Evolutionary conservation across 37 sponge, comb jelly and placozoan genomes (phyloP).

Genomic region (Ephydatia muelleri): DNA sequence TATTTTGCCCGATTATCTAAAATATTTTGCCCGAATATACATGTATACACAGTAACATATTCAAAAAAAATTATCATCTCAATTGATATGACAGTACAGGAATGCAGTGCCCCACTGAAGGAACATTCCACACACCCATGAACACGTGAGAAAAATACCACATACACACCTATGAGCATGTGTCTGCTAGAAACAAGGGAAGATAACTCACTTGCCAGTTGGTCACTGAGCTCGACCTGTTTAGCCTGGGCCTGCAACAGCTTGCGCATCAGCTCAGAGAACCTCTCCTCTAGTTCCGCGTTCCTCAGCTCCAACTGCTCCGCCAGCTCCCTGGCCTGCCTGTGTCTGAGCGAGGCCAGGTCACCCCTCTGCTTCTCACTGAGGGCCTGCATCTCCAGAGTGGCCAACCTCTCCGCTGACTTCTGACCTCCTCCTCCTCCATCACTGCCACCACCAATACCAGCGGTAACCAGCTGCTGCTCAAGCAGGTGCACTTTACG

Average conservation of each 20-base stretch:
- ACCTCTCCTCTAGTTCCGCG: constrained; percentile 29
- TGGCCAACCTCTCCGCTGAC: constrained; percentile 10
- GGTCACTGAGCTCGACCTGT: constrained; percentile 27
- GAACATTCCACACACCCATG: too few relatives aligned
- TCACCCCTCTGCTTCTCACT: constrained; percentile 52
- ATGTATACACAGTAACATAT: too few relatives aligned
- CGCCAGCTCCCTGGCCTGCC: background rate
- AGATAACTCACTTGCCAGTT: background rate
- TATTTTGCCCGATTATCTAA: too few relatives aligned
- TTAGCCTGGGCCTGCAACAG: constrained; percentile 27
- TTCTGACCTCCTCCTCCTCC: constrained; percentile 5
- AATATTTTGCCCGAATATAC: too few relatives aligned
- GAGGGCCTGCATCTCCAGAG: constrained; percentile 47
- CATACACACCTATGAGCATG: too few relatives aligned
- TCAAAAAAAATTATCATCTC: too few relatives aligned
- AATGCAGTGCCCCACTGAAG: too few relatives aligned
- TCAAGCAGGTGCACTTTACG: constrained; percentile 2
- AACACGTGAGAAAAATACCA: too few relatives aligned
- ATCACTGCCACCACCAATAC: background rate
- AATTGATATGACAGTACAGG: too few relatives aligned
- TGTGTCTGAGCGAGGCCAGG: constrained; percentile 21
- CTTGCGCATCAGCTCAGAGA: constrained; percentile 31
- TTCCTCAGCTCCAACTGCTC: constrained; percentile 26
- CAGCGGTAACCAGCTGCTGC: background rate
- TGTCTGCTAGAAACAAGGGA: too few relatives aligned